Evolutionary conservation across 2,797 vertebrate species (phyloP).

Genomic region (Muscicapa striata): DNA sequence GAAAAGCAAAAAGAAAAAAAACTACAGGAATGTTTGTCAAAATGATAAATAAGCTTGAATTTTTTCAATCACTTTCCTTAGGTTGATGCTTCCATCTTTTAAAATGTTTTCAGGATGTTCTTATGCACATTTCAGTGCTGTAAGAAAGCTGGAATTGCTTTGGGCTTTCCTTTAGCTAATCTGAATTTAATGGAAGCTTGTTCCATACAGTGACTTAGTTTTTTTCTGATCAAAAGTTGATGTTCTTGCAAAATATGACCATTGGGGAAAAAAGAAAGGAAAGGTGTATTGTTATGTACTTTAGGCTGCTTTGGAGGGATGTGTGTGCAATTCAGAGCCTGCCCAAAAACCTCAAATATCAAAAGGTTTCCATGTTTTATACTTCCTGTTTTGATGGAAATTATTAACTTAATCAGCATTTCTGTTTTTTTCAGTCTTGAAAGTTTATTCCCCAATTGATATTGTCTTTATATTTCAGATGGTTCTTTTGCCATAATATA

Average conservation of each 20-base stretch:
- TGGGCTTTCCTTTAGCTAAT: background rate
- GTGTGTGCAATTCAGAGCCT: background rate
- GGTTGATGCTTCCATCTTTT: background rate
- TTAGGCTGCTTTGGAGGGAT: background rate
- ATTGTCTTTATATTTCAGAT: background rate
- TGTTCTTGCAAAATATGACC: background rate
- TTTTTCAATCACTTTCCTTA: background rate
- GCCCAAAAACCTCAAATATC: background rate
- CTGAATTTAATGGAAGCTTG: background rate
- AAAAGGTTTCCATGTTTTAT: background rate
- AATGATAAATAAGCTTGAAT: background rate
- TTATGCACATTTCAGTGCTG: background rate
- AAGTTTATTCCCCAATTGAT: background rate
- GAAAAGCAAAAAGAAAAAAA: accelerated
- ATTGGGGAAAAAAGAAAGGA: background rate
- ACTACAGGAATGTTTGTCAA: background rate
- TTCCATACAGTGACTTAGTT: background rate
- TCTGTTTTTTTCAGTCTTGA: background rate
- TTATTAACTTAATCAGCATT: background rate
- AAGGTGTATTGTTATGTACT: background rate
- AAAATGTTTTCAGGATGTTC: background rate
- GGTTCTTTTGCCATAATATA: background rate
- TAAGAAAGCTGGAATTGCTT: background rate
- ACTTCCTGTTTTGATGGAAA: background rate
- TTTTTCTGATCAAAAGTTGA: background rate